Base-by-base conservation (phyloP, 2,888 invertebrate species). In the Crematogaster levior region DNA sequence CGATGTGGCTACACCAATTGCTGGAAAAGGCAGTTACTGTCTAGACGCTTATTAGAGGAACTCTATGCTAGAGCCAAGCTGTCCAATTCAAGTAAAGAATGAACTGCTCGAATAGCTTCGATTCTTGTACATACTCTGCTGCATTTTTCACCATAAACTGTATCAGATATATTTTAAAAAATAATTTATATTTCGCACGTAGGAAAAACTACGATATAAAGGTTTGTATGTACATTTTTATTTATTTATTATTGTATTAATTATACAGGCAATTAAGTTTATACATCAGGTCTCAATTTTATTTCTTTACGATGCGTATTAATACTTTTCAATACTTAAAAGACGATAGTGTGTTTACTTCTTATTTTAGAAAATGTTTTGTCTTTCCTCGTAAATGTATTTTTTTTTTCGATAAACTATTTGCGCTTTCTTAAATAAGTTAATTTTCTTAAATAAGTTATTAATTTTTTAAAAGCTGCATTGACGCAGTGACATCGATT, bases 31-130 rank as follows among this genome's bases (percentile, higher is more conserved):
- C 21, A 77, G 61, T 73, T 73, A 34, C 43, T 30, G 74, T 43
- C 53, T 53, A 65, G 30, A 53, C n/a, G 65, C 21, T 75, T 77
- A 77, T 77, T 77, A 77, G 65, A 65, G 51, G 6, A 48, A 61
- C 24, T 74, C n/a, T 21, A 66, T 40, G 56, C 46, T 60, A 46
- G 46, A 60, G 1, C 40, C 12, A 12, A 34, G 21, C 40, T 66
- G 30, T 56, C 56, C 53, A 43, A 66, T 63, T 56, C 43, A 24
- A 66, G 30, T 40, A 53, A 53, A 30, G 27, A 15, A 63, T 21
- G 6, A 48, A 27, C n/a, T n/a, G 12, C 37, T 65, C 7, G n/a
- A 51, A 51, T n/a, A 43, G 53, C 2, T 30, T 53, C n/a, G n/a
- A 53, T 1, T 6, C 43, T 30, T 12, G 27, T 51, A 27, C 51